These are phyloP conservation scores for Ptychadena robeensis DNA, from an alignment of 2,797 vertebrate genomes.

Conservation along the genomic window DNA sequence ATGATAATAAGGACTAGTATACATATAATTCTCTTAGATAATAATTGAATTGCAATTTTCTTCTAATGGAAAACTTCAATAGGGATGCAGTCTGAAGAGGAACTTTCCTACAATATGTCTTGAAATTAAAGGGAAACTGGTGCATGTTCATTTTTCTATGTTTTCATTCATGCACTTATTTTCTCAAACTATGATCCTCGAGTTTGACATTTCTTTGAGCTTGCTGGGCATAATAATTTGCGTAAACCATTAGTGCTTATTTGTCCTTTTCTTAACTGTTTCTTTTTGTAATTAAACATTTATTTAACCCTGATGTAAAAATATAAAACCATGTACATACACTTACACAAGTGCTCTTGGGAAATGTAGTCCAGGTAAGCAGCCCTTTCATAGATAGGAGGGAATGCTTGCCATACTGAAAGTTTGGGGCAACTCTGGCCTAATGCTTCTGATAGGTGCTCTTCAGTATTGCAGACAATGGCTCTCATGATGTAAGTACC, in stretches of 20 bases:
- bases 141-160: neutral
- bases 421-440: no score
- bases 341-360: no score
- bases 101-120: neutral
- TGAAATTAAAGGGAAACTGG: conserved; percentile 1
- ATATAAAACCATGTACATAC: no score
- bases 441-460: no score
- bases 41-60: conserved; percentile 52
- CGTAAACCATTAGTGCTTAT: no score
- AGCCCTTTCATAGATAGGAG: no score
- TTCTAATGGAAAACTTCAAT: conserved; percentile 40
- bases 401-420: no score
- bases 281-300: neutral
- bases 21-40: conserved; percentile 47
- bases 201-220: neutral
- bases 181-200: neutral
- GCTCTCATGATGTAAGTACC: no score
- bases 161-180: no score
- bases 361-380: no score
- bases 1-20: conserved; percentile 48
- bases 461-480: no score
- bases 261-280: neutral
- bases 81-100: conserved; percentile 3
- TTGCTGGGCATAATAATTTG: neutral
- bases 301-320: no score